Percentiles rank a stretch among this genome's conserved stretches.
Evolutionary conservation across 1,140 invertebrate genomes (phyloP).

Genomic region (Teleogryllus occipitalis): DNA sequence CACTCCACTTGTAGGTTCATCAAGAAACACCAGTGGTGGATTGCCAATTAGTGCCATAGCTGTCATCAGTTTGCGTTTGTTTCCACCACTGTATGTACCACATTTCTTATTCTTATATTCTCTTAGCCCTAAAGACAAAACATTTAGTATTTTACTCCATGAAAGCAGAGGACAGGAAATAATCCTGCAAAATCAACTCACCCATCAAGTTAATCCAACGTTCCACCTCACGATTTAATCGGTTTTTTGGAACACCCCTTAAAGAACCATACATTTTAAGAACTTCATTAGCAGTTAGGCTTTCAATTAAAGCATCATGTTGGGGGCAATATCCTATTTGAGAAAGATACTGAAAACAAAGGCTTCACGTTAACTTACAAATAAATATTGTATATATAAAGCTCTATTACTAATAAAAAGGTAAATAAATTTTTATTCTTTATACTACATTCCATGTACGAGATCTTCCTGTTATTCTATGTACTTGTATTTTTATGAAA

Average conservation of each 20-base stretch:
- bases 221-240: conserved; percentile 42
- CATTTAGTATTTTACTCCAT: neutral
- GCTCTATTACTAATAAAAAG: neutral
- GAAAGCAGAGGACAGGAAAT: neutral
- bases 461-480: no score
- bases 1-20: conserved; percentile 75
- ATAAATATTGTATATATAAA: neutral
- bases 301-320: conserved; percentile 72
- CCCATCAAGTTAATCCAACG: conserved; percentile 47
- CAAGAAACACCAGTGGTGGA: conserved; percentile 79
- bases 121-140: conserved; percentile 31
- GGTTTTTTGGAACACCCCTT: conserved; percentile 51
- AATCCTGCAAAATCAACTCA: conserved; percentile 30
- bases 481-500: no score
- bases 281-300: conserved; percentile 71
- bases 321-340: conserved; percentile 73
- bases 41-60: conserved; percentile 88
- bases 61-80: conserved; percentile 89
- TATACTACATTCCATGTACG: neutral
- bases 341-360: conserved; percentile 15
- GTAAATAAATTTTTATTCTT: neutral
- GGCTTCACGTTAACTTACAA: neutral
- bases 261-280: conserved; percentile 65
- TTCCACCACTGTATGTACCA: conserved; percentile 75
- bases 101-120: conserved; percentile 32